Evolutionary conservation across 1,140 invertebrate genomes (phyloP).

Genomic region (Drosophila pachea): DNA sequence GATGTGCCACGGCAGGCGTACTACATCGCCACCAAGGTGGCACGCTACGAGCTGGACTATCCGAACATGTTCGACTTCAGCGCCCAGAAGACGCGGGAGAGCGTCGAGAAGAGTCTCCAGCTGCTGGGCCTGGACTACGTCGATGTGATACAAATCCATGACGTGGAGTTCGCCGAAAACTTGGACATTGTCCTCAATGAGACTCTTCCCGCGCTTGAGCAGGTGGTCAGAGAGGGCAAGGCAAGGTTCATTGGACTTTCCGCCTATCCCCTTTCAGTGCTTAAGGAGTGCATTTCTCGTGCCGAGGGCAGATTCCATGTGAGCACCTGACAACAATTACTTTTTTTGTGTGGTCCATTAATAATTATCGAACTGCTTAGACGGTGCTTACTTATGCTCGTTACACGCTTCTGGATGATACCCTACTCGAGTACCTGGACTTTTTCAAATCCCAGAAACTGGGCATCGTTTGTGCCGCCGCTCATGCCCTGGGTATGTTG

Average conservation of each 20-base stretch:
- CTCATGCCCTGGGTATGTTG: slow-evolving; percentile 89
- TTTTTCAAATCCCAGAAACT: slow-evolving; percentile 86
- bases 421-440: slow-evolving; percentile 85
- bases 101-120: slow-evolving; percentile 88
- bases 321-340: slow-evolving; percentile 3
- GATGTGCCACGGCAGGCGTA: slow-evolving; percentile 89
- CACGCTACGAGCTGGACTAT: slow-evolving; percentile 87
- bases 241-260: slow-evolving; percentile 91
- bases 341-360: too few relatives aligned
- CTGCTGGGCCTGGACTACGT: slow-evolving; percentile 89
- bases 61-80: slow-evolving; percentile 93
- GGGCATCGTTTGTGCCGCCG: slow-evolving; percentile 90
- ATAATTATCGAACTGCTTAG: slow-evolving; percentile 79
- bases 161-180: slow-evolving; percentile 92
- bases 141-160: slow-evolving; percentile 94
- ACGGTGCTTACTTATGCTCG: slow-evolving; percentile 89
- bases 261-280: slow-evolving; percentile 88
- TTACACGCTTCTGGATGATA: slow-evolving; percentile 88
- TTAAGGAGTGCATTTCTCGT: slow-evolving; percentile 87
- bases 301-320: slow-evolving; percentile 67
- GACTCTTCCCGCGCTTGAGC: slow-evolving; percentile 89
- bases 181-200: slow-evolving; percentile 89
- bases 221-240: slow-evolving; percentile 87
- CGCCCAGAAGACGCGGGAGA: slow-evolving; percentile 84
- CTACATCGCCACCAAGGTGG: slow-evolving; percentile 95